Evolutionary conservation across 2,888 invertebrate species (phyloP).

Genomic region (Oasisia sp.): DNA sequence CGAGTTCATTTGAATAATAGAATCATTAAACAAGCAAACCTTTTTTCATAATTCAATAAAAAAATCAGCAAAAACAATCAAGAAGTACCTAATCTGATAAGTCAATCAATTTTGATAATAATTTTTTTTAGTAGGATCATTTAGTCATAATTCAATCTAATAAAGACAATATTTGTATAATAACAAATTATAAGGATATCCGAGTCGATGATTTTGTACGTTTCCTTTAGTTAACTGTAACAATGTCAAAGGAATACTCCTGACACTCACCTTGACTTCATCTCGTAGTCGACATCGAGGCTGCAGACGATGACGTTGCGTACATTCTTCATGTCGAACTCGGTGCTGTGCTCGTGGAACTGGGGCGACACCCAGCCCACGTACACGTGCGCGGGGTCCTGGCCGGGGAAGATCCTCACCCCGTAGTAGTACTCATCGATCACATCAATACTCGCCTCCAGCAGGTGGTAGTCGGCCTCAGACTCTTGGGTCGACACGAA

Average conservation of each 20-base stretch:
- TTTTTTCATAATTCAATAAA: too few relatives aligned
- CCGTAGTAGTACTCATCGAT: slow-evolving; percentile 98
- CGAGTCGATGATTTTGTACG: too few relatives aligned
- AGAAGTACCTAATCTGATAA: too few relatives aligned
- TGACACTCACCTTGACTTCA: slow-evolving; percentile 68
- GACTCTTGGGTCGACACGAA: slow-evolving; percentile 44
- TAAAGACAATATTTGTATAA: too few relatives aligned
- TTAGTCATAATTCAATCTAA: too few relatives aligned
- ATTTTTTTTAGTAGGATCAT: too few relatives aligned
- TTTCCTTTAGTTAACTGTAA: neutral
- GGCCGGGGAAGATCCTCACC: slow-evolving; percentile 84
- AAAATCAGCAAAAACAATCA: too few relatives aligned
- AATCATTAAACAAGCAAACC: too few relatives aligned
- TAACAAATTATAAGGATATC: too few relatives aligned
- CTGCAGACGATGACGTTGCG: slow-evolving; percentile 61
- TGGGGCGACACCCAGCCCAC: slow-evolving; percentile 99
- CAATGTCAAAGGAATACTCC: neutral
- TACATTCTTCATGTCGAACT: slow-evolving; percentile 63
- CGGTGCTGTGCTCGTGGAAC: slow-evolving; percentile 70
- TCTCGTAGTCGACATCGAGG: slow-evolving; percentile 73
- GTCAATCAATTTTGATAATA: too few relatives aligned
- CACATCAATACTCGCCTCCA: slow-evolving; percentile 62
- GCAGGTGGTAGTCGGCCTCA: slow-evolving; percentile 46
- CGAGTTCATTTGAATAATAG: too few relatives aligned
- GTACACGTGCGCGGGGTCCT: slow-evolving; percentile 73